phyloP scores from a whole-genome alignment of 2,113 vertebrate species.

The Ailuropoda melanoleuca region DNA sequence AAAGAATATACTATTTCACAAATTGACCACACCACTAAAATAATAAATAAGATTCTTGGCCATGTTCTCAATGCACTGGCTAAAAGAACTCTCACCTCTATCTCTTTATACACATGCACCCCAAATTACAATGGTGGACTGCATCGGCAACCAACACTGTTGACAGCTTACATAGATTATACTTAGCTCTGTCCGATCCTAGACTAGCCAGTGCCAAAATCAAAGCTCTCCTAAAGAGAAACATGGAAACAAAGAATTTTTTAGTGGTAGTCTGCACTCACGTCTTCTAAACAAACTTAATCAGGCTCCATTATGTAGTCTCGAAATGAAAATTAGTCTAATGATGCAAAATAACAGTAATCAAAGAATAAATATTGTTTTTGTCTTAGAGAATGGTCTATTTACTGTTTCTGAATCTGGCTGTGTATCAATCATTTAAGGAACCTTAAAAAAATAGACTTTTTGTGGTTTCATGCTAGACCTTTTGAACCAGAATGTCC shows the following conservation, averaged over 20 bases:
- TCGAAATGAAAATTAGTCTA: constrained; percentile 48
- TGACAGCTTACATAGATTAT: not conserved
- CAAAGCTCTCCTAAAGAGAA: constrained; percentile 48
- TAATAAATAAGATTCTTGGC: not conserved
- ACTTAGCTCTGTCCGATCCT: not conserved
- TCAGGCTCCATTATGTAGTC: not conserved
- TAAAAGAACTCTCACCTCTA: not conserved
- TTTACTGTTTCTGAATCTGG: not conserved
- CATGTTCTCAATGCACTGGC: not conserved
- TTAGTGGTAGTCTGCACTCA: not conserved
- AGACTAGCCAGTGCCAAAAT: not conserved
- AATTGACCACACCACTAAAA: not conserved
- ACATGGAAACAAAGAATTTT: not conserved
- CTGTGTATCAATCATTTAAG: not conserved
- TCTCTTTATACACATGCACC: not conserved
- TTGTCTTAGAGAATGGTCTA: not conserved
- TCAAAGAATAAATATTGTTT: constrained; percentile 10
- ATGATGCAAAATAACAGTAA: not conserved
- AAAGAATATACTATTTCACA: constrained; percentile 21
- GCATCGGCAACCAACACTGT: not conserved
- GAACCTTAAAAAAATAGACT: not conserved
- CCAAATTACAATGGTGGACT: not conserved
- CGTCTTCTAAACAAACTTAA: constrained; percentile 40
- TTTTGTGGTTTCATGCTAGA: not conserved
- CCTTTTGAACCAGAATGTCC: not conserved